phyloP scores from a whole-genome alignment of 2,797 vertebrate genomes.

The Enoplosus armatus region DNA sequence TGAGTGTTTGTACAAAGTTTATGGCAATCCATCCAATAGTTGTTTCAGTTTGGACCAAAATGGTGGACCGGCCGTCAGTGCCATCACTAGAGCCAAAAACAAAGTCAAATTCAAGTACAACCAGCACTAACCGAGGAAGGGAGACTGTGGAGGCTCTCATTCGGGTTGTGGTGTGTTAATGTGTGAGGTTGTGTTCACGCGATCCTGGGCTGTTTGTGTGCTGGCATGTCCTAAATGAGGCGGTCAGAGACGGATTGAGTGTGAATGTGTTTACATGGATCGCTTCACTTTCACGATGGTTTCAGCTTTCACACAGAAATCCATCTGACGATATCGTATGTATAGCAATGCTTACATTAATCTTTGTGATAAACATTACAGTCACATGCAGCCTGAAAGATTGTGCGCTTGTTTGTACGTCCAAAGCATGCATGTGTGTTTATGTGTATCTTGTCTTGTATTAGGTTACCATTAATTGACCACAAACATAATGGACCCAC shows the following conservation, averaged over 20 bases:
- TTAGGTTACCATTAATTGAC: constrained; percentile 77
- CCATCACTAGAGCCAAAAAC: not conserved
- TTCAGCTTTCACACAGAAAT: constrained; percentile 39
- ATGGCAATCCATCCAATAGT: not conserved
- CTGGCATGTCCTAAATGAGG: constrained; percentile 13
- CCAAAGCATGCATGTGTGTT: constrained; percentile 22
- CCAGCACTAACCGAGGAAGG: too few species aligned
- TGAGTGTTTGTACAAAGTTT: not conserved
- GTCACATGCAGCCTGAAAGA: constrained; percentile 41
- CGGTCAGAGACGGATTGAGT: not conserved
- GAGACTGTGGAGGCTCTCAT: not conserved
- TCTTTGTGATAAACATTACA: constrained; percentile 21
- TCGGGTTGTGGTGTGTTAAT: constrained; percentile 10
- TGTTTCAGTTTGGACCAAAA: not conserved
- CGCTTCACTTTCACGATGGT: constrained; percentile 40
- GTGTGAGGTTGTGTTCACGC: not conserved
- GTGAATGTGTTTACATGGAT: constrained; percentile 30
- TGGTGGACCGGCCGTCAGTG: not conserved
- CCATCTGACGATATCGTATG: not conserved
- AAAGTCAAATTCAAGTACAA: not conserved
- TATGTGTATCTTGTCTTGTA: constrained; percentile 52
- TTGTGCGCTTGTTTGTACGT: constrained; percentile 27
- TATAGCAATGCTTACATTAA: constrained; percentile 25
- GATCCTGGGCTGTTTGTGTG: not conserved
- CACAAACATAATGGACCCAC: constrained; percentile 85